Evolutionary conservation across 1,140 invertebrate genomes (phyloP).

Genomic region (Papilio polytes): DNA sequence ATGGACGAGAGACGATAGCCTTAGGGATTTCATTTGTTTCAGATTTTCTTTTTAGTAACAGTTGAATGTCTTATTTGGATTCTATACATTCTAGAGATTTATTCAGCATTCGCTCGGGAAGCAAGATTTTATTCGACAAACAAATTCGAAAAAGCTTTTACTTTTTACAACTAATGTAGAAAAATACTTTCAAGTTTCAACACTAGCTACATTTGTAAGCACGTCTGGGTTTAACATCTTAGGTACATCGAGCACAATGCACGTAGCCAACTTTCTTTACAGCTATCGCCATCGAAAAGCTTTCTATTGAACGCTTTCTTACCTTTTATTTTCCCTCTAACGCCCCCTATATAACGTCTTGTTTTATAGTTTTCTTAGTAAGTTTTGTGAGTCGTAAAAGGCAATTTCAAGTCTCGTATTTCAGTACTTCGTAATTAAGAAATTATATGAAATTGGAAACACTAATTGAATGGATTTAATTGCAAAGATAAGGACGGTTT

Average conservation of each 20-base stretch:
- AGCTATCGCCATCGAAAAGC: constrained; percentile 12
- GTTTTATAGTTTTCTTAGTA: constrained; percentile 27
- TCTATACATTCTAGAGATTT: background rate
- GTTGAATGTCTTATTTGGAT: background rate
- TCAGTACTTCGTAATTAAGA: background rate
- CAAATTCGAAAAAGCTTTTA: background rate
- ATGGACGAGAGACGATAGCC: constrained; percentile 14
- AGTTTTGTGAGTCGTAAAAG: constrained; percentile 2
- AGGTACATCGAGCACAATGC: background rate
- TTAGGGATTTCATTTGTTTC: constrained; percentile 2
- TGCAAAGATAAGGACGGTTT: background rate
- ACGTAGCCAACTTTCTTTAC: constrained; percentile 31
- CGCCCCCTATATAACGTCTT: constrained; percentile 9
- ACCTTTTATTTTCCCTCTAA: constrained; percentile 30
- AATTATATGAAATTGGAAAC: background rate
- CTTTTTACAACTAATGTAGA: background rate
- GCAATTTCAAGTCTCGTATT: constrained; percentile 9
- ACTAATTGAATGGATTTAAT: background rate
- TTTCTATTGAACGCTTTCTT: constrained; percentile 35
- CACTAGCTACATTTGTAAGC: background rate
- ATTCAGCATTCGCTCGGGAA: background rate
- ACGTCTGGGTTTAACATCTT: constrained; percentile 1
- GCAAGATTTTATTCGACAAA: background rate
- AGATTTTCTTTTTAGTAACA: background rate
- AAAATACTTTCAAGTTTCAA: background rate